Conservation (phyloP, 2,113 vertebrate genomes). For the Pituophis catenifer region DNA sequence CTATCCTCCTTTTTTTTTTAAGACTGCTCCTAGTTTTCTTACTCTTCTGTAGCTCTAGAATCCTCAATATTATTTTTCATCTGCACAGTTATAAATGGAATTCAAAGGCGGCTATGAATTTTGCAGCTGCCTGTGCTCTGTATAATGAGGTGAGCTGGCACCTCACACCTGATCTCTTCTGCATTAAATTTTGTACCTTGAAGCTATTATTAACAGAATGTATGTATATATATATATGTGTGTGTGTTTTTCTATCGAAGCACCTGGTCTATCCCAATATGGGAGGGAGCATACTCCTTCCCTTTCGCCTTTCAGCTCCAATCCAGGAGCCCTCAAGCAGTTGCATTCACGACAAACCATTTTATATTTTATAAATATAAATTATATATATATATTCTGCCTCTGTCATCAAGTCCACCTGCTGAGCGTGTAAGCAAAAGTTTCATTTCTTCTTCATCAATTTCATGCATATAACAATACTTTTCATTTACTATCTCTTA, state of each 20-base stretch:
- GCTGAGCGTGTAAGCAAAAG: conserved; percentile 3
- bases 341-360: too few species aligned
- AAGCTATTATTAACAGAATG: neutral
- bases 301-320: too few species aligned
- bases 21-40: neutral
- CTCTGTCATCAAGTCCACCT: neutral
- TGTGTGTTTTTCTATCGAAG: too few species aligned
- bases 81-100: neutral
- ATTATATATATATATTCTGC: neutral
- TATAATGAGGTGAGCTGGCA: conserved; percentile 9
- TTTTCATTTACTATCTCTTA: conserved; percentile 9
- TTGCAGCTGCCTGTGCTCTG: neutral
- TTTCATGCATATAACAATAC: neutral
- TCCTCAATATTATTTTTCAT: neutral
- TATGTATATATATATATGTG: too few species aligned
- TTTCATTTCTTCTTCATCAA: conserved; percentile 28
- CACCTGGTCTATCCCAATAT: too few species aligned
- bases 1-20: neutral
- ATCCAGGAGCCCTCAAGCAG: too few species aligned
- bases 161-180: neutral
- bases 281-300: too few species aligned
- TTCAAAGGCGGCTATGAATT: neutral
- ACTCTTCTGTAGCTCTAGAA: neutral
- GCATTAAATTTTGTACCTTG: conserved; percentile 10
- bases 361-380: too few species aligned